Conservation (phyloP, 2,888 invertebrate genomes). For the Peribatodes rhomboidaria region DNA sequence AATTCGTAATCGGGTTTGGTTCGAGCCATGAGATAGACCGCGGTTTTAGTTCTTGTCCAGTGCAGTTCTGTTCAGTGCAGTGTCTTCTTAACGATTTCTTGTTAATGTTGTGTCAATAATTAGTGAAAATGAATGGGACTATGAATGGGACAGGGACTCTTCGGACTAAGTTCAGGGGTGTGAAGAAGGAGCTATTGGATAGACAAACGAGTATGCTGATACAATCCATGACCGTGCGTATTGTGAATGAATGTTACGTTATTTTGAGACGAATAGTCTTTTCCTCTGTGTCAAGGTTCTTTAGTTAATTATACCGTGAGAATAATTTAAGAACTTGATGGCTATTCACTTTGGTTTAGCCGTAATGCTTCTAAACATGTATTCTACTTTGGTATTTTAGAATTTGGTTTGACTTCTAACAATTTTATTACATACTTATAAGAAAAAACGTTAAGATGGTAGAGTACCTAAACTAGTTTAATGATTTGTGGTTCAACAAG, state of each 20-base stretch:
- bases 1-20: slow-evolving; percentile 19
- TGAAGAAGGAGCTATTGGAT: slow-evolving; percentile 91
- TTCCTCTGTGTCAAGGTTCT: slow-evolving; percentile 38
- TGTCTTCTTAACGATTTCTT: slow-evolving; percentile 32
- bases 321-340: slow-evolving; percentile 19
- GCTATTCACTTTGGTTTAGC: slow-evolving; percentile 18
- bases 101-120: slow-evolving; percentile 53
- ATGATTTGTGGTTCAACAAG: background rate
- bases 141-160: slow-evolving; percentile 87
- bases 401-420: background rate
- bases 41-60: slow-evolving; percentile 22
- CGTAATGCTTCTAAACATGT: background rate
- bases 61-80: slow-evolving; percentile 25
- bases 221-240: slow-evolving; percentile 94
- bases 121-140: slow-evolving; percentile 81
- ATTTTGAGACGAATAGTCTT: slow-evolving; percentile 26
- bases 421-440: no score
- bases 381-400: background rate
- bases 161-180: slow-evolving; percentile 90
- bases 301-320: slow-evolving; percentile 31
- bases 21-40: slow-evolving; percentile 34
- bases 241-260: slow-evolving; percentile 33
- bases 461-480: background rate
- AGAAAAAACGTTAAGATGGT: no score
- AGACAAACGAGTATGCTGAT: slow-evolving; percentile 91